Percentiles rank a stretch among this genome's conserved stretches.
phyloP scores from a whole-genome alignment of 2,888 invertebrate genomes.

The Agrotis puta region DNA sequence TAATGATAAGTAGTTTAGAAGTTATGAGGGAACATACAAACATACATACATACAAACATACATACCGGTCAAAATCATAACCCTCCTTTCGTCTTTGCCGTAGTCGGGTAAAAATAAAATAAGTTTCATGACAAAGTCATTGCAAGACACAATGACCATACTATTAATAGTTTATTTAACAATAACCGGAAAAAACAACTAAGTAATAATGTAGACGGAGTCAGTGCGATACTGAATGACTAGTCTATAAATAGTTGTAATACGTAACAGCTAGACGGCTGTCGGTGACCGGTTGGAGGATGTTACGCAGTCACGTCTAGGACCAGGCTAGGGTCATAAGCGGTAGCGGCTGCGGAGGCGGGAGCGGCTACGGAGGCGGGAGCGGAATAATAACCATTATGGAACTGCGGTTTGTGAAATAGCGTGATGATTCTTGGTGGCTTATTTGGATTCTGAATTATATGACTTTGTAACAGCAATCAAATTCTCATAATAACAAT shows the following conservation, averaged over 20 bases:
- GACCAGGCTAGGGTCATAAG: not conserved
- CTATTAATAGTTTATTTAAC: conserved; percentile 3
- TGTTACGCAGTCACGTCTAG: conserved; percentile 48
- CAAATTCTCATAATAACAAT: no score
- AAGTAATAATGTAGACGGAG: conserved; percentile 21
- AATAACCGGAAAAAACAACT: conserved; percentile 32
- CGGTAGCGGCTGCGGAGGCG: conserved; percentile 6
- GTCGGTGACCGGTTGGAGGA: conserved; percentile 64
- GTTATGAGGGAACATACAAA: no score
- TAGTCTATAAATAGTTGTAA: conserved; percentile 60
- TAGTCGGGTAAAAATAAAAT: no score
- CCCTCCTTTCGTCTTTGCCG: no score
- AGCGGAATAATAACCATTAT: not conserved
- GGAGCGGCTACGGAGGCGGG: not conserved
- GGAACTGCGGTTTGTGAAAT: not conserved
- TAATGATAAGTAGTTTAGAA: no score
- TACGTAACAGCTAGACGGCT: conserved; percentile 47
- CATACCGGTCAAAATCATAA: no score
- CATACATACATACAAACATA: no score
- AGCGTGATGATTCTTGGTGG: no score
- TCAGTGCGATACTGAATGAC: conserved; percentile 10
- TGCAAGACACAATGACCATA: not conserved
- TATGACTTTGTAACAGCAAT: no score
- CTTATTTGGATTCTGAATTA: no score
- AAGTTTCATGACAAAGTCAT: not conserved